These are phyloP conservation scores for Labeo calbasu DNA, from an alignment of 2,797 vertebrate genomes.

Conservation along the genomic window DNA sequence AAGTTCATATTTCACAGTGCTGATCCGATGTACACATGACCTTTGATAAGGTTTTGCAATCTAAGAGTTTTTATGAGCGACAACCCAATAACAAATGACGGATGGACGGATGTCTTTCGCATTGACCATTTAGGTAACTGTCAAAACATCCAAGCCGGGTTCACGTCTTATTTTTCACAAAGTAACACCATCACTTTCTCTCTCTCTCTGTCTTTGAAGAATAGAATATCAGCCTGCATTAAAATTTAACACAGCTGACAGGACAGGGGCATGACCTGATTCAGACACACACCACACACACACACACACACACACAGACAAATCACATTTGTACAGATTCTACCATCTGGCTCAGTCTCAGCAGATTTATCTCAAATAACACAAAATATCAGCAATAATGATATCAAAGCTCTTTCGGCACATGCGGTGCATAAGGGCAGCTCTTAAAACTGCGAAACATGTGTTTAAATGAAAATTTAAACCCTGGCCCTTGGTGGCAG, in stretches of 20 bases:
- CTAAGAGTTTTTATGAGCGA: constrained; percentile 32
- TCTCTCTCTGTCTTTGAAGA: constrained; percentile 36
- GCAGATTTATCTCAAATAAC: not conserved
- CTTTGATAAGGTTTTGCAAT: constrained; percentile 42
- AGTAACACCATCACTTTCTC: constrained; percentile 53
- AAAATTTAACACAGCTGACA: constrained; percentile 55
- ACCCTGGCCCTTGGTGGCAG: not conserved
- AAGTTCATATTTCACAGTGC: constrained; percentile 28
- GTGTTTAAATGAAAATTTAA: constrained; percentile 36
- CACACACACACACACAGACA: constrained; percentile 9
- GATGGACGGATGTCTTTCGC: not conserved
- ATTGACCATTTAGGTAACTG: not conserved
- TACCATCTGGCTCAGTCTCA: constrained; percentile 18
- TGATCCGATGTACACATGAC: constrained; percentile 43
- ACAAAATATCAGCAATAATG: not conserved
- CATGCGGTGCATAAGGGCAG: not conserved
- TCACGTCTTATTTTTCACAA: constrained; percentile 49
- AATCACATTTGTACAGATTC: constrained; percentile 2
- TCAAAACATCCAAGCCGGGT: constrained; percentile 50
- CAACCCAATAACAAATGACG: not conserved
- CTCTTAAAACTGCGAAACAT: constrained; percentile 10
- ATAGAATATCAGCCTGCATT: constrained; percentile 60
- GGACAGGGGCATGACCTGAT: constrained; percentile 31
- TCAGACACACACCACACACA: not conserved
- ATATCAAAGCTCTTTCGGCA: not conserved